Evolutionary conservation across 2,797 vertebrate species (phyloP).

Genomic region (Poeciliopsis gracilis): DNA sequence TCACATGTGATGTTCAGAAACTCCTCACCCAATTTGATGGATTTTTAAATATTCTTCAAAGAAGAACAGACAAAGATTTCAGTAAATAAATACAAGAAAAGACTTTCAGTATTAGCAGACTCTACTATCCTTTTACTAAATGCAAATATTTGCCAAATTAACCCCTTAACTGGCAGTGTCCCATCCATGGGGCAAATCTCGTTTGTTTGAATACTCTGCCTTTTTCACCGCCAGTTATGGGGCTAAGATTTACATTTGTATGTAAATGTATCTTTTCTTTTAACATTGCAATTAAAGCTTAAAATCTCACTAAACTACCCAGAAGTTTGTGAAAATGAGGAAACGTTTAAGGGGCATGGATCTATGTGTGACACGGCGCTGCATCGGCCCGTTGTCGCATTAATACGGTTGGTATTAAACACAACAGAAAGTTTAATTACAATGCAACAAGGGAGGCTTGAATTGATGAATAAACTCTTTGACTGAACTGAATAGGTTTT

Average conservation of each 20-base stretch:
- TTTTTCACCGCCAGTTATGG: no score
- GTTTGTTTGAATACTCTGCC: no score
- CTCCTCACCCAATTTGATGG: neutral
- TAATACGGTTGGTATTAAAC: neutral
- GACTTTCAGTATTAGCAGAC: neutral
- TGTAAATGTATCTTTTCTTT: neutral
- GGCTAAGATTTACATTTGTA: neutral
- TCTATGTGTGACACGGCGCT: neutral
- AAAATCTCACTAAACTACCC: neutral
- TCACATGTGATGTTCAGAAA: neutral
- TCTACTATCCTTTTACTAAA: neutral
- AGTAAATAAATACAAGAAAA: neutral
- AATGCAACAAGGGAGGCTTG: neutral
- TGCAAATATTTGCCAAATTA: neutral
- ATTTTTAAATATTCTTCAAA: neutral
- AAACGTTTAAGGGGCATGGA: neutral
- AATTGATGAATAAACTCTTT: neutral
- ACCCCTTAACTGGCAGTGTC: no score
- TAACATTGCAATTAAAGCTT: neutral
- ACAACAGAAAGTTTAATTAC: neutral
- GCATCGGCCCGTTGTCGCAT: neutral
- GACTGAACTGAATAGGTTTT: constrained; percentile 1
- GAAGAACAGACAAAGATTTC: neutral
- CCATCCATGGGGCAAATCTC: no score
- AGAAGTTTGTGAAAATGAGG: neutral